Conservation (phyloP, 2,113 vertebrate species). For the Engraulis encrasicolus region DNA sequence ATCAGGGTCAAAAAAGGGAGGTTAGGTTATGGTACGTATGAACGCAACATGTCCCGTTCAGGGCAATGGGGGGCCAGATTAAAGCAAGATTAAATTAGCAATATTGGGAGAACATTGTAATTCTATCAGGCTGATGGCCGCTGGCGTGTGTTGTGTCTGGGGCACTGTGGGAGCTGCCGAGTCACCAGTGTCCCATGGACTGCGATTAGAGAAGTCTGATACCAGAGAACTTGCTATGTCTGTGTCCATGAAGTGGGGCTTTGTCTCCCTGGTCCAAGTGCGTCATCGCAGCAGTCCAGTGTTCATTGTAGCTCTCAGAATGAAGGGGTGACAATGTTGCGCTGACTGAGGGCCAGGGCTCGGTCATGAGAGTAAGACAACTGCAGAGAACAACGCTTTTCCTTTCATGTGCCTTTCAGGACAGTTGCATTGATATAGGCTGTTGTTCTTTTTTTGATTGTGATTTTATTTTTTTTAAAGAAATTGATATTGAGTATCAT, state of each 20-base stretch:
- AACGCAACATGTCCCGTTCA: neutral
- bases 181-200: conserved; percentile 62
- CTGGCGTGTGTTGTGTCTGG: conserved; percentile 64
- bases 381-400: conserved; percentile 27
- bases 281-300: conserved; percentile 61
- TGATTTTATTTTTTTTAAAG: too few species aligned
- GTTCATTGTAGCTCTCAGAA: conserved; percentile 66
- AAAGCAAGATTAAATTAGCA: conserved; percentile 5
- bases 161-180: conserved; percentile 68
- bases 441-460: too few species aligned
- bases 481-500: neutral
- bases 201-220: conserved; percentile 71
- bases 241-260: conserved; percentile 68
- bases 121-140: conserved; percentile 23
- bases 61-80: neutral
- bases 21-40: neutral
- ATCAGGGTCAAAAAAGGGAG: neutral
- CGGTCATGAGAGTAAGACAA: conserved; percentile 57
- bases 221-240: conserved; percentile 74
- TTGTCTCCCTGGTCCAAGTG: conserved; percentile 66
- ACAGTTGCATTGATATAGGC: neutral
- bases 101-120: neutral
- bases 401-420: neutral
- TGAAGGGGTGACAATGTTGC: conserved; percentile 55
- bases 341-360: conserved; percentile 53